A percentile compares a stretch with the other conserved stretches of the same genome.
Conservation (phyloP, 2,888 invertebrate genomes). For the Tipula confusa region DNA sequence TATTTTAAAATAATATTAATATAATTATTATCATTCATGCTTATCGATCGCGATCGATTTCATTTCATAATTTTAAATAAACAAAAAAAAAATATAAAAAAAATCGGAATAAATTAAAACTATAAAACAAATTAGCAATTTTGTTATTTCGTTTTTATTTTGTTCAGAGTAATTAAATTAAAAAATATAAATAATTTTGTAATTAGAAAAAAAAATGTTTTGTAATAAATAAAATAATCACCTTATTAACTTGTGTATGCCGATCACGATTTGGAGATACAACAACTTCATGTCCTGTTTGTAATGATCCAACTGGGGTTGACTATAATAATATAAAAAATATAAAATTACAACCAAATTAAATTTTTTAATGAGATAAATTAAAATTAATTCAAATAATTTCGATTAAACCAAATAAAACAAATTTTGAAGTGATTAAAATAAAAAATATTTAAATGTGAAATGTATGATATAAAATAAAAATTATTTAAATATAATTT, state of each 20-base stretch:
- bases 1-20: background rate
- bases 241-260: conserved; percentile 76
- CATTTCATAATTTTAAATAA: background rate
- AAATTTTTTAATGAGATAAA: background rate
- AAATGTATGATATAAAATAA: background rate
- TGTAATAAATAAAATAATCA: conserved; percentile 49
- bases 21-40: background rate
- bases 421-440: background rate
- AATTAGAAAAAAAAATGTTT: background rate
- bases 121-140: background rate
- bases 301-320: conserved; percentile 86
- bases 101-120: background rate
- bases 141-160: background rate
- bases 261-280: conserved; percentile 86
- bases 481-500: background rate
- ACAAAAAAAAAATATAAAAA: background rate
- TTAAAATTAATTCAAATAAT: background rate
- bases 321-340: conserved; percentile 60
- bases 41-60: background rate
- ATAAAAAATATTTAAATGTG: too few species aligned
- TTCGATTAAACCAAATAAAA: background rate
- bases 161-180: background rate
- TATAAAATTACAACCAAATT: conserved; percentile 31
- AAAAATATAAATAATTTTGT: background rate
- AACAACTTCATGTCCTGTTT: conserved; percentile 86